A percentile compares a stretch with the other conserved stretches of the same genome.
These are phyloP conservation scores for Dromaius novaehollandiae DNA, from an alignment of 2,113 vertebrate genomes.

Conservation along the genomic window DNA sequence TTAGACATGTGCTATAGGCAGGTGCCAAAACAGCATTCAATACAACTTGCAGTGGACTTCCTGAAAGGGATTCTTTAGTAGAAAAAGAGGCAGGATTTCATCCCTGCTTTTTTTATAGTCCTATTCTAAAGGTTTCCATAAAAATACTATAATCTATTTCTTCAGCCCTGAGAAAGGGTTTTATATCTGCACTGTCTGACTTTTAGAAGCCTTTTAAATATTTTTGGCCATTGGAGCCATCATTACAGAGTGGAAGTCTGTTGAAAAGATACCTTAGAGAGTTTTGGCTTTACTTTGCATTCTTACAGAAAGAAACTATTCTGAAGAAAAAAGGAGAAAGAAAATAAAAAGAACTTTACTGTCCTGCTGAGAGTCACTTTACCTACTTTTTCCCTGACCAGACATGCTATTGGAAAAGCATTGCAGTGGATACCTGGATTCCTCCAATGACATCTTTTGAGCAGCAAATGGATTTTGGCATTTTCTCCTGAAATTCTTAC, in stretches of 20 bases:
- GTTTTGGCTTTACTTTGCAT: constrained; percentile 54
- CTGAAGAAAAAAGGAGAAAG: not conserved
- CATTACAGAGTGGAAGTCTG: constrained; percentile 53
- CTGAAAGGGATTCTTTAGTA: not conserved
- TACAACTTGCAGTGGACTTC: not conserved
- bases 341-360: constrained; percentile 45
- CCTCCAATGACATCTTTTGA: not conserved
- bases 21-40: constrained; percentile 7
- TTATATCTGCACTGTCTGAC: constrained; percentile 34
- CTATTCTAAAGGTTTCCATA: constrained; percentile 25
- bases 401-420: constrained; percentile 11
- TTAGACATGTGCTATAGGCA: not conserved
- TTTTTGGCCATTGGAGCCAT: constrained; percentile 41
- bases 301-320: constrained; percentile 50
- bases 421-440: not conserved
- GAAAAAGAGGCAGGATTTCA: not conserved
- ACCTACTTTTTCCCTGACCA: constrained; percentile 12
- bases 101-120: not conserved
- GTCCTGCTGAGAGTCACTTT: constrained; percentile 31
- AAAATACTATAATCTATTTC: constrained; percentile 1
- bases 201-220: constrained; percentile 47
- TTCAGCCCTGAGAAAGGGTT: constrained; percentile 22
- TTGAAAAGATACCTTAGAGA: constrained; percentile 64
- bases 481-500: not conserved
- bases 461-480: not conserved